Evolutionary conservation across 2,888 invertebrate species (phyloP).

Genomic region (Chelonus formosanus): DNA sequence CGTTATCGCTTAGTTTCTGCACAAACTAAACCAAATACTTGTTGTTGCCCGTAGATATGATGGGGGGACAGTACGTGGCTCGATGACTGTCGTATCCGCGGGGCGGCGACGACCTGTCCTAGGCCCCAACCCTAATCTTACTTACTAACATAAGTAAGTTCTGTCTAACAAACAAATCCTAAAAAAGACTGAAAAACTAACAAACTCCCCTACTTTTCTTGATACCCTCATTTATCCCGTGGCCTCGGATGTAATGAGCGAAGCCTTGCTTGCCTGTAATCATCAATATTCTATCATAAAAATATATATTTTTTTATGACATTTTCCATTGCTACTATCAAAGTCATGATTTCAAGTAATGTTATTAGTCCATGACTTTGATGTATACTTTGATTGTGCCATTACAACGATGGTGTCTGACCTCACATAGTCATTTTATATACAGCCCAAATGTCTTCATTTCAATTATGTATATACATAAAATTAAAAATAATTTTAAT

Average conservation of each 20-base stretch:
- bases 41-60: constrained; percentile 69
- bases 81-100: constrained; percentile 73
- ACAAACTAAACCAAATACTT: constrained; percentile 63
- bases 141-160: constrained; percentile 67
- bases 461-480: not conserved
- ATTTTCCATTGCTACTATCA: not conserved
- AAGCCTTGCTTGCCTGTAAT: constrained; percentile 58
- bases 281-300: constrained; percentile 7
- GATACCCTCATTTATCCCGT: constrained; percentile 37
- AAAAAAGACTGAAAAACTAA: constrained; percentile 32
- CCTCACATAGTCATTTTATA: not conserved
- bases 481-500: not conserved
- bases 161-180: constrained; percentile 63
- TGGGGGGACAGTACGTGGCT: constrained; percentile 70
- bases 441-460: not conserved
- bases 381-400: constrained; percentile 23
- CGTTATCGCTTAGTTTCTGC: constrained; percentile 60
- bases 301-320: constrained; percentile 5
- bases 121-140: constrained; percentile 66
- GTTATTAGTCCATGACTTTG: constrained; percentile 49
- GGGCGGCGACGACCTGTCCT: constrained; percentile 68
- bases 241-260: constrained; percentile 62
- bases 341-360: constrained; percentile 41
- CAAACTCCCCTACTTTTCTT: constrained; percentile 27
- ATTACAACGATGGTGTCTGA: constrained; percentile 14